phyloP scores from a whole-genome alignment of 2,888 invertebrate species.

The Galerucella nymphaeae region DNA sequence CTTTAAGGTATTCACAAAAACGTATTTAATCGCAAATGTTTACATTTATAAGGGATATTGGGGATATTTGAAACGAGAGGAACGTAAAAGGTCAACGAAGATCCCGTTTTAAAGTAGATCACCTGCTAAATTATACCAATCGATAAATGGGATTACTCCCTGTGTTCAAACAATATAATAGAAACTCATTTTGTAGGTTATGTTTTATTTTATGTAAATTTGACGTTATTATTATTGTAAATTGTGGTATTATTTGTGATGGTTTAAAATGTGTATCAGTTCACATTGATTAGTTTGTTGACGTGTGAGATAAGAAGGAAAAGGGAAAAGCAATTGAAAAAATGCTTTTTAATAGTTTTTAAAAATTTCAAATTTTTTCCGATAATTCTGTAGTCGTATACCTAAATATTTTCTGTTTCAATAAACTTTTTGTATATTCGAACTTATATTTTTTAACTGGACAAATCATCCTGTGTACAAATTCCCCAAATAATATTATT shows the following conservation, averaged over 20 bases:
- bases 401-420: not conserved
- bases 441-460: not conserved
- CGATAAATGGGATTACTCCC: not conserved
- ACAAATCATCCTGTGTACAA: no score
- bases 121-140: not conserved
- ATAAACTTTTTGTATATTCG: not conserved
- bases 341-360: not conserved
- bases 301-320: not conserved
- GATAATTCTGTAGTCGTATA: no score
- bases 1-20: no score
- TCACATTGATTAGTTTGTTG: not conserved
- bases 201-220: not conserved
- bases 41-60: not conserved
- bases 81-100: not conserved
- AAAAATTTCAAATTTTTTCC: not conserved
- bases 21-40: no score
- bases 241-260: conserved; percentile 1
- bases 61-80: not conserved
- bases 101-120: not conserved
- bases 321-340: not conserved
- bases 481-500: no score
- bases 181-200: conserved; percentile 2
- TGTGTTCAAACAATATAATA: not conserved
- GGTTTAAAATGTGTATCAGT: not conserved
- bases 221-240: not conserved